Percentiles rank a stretch among this genome's conserved stretches.
phyloP scores from a whole-genome alignment of 2,113 vertebrate species.

The Pluvianellus socialis region DNA sequence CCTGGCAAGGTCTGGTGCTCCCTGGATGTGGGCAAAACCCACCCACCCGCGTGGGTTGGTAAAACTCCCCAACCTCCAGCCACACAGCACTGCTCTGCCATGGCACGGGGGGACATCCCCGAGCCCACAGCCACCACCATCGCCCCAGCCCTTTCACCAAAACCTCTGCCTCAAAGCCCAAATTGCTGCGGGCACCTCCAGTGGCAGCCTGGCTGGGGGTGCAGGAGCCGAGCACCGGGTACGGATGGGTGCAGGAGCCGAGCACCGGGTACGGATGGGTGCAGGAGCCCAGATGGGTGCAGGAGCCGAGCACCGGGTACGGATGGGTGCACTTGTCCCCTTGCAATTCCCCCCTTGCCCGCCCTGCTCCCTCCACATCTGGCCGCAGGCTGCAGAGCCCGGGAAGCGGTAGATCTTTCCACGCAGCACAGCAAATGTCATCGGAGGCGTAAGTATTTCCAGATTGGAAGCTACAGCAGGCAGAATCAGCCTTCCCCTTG shows the following conservation, averaged over 20 bases:
- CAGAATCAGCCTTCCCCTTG: neutral
- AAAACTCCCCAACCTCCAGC: fast-evolving
- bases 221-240: neutral
- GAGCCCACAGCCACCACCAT: too few relatives aligned
- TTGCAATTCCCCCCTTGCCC: neutral
- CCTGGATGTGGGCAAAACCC: neutral
- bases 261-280: neutral
- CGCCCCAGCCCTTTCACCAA: neutral
- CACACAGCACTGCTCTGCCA: neutral
- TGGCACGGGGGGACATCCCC: fast-evolving
- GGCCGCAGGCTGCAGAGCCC: neutral
- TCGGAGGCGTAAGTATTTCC: neutral
- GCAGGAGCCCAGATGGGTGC: neutral
- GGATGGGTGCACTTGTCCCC: neutral
- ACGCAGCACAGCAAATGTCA: fast-evolving
- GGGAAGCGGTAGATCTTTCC: fast-evolving
- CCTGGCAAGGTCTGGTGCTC: too few relatives aligned
- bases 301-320: neutral
- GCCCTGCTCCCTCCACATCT: fast-evolving
- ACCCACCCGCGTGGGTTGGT: neutral
- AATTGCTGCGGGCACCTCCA: neutral
- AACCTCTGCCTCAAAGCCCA: neutral
- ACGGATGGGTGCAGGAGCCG: neutral
- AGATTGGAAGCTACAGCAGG: neutral
- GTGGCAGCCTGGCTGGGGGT: neutral